Conservation (phyloP, 2,113 vertebrate species). For the Catharus fuscescens region DNA sequence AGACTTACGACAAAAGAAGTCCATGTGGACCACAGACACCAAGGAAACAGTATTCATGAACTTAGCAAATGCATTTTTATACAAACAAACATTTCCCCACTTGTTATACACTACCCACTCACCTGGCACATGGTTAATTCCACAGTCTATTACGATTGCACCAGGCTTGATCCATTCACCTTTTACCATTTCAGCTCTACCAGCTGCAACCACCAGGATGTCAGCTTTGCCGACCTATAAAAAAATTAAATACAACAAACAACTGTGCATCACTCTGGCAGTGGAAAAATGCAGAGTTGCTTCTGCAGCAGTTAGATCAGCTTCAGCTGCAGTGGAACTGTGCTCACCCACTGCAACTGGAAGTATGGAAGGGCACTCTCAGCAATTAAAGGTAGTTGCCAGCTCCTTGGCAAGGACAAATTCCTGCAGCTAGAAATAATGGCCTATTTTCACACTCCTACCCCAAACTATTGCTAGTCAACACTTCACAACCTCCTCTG, state of each 20-base stretch:
- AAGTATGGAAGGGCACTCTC: neutral
- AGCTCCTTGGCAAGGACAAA: neutral
- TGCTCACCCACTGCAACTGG: neutral
- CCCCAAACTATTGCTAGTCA: slow-evolving; percentile 4
- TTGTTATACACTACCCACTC: neutral
- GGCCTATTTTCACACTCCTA: slow-evolving; percentile 24
- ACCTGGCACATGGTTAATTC: slow-evolving; percentile 95
- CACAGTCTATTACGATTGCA: slow-evolving; percentile 96
- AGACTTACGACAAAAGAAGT: neutral
- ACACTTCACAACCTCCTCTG: slow-evolving; percentile 39
- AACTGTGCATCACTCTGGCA: neutral
- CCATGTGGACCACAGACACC: neutral
- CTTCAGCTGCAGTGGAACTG: neutral
- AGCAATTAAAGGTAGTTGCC: neutral
- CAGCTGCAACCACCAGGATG: slow-evolving; percentile 93
- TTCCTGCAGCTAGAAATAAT: slow-evolving; percentile 8
- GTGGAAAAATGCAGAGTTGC: neutral
- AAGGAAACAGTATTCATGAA: slow-evolving; percentile 34
- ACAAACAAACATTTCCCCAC: neutral
- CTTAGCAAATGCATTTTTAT: slow-evolving; percentile 30
- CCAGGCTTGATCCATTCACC: slow-evolving; percentile 97
- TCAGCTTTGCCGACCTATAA: slow-evolving; percentile 87
- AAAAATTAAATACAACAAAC: neutral
- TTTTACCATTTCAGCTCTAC: slow-evolving; percentile 93
- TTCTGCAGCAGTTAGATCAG: neutral